phyloP scores from a whole-genome alignment of 1,140 invertebrate species.

The Microplitis mediator region DNA sequence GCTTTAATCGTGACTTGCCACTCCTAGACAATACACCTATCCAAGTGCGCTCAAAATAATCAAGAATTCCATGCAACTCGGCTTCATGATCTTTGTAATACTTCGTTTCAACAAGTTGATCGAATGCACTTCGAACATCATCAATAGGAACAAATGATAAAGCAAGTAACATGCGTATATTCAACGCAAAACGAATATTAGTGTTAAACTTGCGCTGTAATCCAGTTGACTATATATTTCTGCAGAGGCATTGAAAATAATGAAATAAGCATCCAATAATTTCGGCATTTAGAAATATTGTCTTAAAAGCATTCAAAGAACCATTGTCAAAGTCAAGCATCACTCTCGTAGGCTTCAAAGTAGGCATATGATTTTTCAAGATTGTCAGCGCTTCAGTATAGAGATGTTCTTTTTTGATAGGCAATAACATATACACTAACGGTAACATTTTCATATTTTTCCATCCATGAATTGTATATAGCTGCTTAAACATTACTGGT shows the following conservation, averaged over 20 bases:
- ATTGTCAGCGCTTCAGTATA: background rate
- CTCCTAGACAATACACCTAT: background rate
- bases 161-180: constrained; percentile 11
- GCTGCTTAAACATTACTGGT: constrained; percentile 9
- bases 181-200: background rate
- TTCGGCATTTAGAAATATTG: background rate
- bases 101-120: background rate
- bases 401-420: background rate
- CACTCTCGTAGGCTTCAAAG: background rate
- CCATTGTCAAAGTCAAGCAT: background rate
- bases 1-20: background rate
- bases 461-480: constrained; percentile 6
- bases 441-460: background rate
- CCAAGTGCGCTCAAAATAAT: constrained; percentile 5
- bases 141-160: background rate
- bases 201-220: background rate
- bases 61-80: background rate
- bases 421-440: background rate
- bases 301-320: background rate
- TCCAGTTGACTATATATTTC: background rate
- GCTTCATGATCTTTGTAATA: background rate
- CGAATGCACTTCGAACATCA: background rate
- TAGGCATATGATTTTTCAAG: background rate
- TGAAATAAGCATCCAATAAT: constrained; percentile 7
- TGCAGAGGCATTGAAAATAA: constrained; percentile 1